phyloP scores from a whole-genome alignment of 2,797 vertebrate genomes.

The Lagocephalus sceleratus region DNA sequence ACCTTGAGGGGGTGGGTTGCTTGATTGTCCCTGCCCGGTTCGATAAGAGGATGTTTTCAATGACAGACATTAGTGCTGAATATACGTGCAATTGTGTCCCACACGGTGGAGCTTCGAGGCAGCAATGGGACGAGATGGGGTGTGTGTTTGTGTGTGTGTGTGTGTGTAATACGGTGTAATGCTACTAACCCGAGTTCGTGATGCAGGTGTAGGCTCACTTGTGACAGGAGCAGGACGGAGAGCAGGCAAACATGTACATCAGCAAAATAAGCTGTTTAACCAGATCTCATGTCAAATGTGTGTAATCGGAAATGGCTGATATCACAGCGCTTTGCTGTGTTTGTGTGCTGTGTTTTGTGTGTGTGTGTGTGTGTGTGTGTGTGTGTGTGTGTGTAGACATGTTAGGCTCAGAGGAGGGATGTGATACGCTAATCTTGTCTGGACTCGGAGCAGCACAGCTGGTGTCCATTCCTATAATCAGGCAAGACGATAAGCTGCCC shows the following conservation, averaged over 20 bases:
- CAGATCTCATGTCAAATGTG: constrained; percentile 20
- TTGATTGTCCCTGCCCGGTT: constrained; percentile 45
- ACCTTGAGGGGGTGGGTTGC: constrained; percentile 21
- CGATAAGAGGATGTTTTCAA: constrained; percentile 41
- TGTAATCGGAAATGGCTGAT: constrained; percentile 6
- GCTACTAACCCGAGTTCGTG: constrained; percentile 21
- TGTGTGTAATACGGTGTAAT: too few relatives aligned
- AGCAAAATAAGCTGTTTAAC: constrained; percentile 2
- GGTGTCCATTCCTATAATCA: constrained; percentile 66
- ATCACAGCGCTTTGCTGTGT: constrained; percentile 9
- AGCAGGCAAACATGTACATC: too few relatives aligned
- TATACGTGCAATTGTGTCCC: constrained; percentile 11
- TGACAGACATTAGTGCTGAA: constrained; percentile 35
- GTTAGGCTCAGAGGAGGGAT: constrained; percentile 29
- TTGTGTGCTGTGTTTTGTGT: constrained; percentile 1
- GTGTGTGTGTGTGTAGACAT: constrained; percentile 7
- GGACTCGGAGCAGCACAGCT: constrained; percentile 51
- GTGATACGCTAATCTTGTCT: constrained; percentile 32
- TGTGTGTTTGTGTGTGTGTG: too few relatives aligned
- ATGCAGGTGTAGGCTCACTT: not conserved
- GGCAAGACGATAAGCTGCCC: constrained; percentile 50
- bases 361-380: constrained; percentile 1
- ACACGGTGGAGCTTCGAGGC: constrained; percentile 3
- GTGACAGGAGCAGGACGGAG: not conserved
- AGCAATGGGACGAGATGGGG: not conserved